Evolutionary conservation across 2,113 vertebrate genomes (phyloP).

Genomic region (Tragelaphus buxtoni): DNA sequence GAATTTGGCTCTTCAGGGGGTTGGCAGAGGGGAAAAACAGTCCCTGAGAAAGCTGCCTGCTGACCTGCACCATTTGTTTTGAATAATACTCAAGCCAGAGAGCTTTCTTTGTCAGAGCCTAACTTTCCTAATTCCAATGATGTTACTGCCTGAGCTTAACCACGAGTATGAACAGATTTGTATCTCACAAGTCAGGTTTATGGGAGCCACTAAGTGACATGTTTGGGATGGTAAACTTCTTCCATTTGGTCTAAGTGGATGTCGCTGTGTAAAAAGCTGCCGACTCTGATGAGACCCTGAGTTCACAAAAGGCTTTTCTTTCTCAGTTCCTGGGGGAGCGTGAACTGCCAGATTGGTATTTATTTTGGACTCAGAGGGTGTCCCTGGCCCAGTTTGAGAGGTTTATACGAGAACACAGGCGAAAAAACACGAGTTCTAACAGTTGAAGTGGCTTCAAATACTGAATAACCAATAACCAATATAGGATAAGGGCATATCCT

Average conservation of each 20-base stretch:
- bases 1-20: neutral
- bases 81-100: neutral
- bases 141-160: neutral
- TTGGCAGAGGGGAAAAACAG: neutral
- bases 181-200: neutral
- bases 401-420: neutral
- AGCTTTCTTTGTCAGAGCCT: neutral
- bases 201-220: too few relatives aligned
- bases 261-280: fast-evolving
- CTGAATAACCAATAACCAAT: fast-evolving
- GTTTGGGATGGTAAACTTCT: neutral
- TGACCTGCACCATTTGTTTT: neutral
- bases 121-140: too few relatives aligned
- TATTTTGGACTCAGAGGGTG: neutral
- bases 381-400: neutral
- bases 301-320: too few relatives aligned
- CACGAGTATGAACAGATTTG: neutral
- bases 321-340: neutral
- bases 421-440: too few relatives aligned
- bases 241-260: neutral
- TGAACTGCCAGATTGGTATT: neutral
- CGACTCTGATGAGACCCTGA: neutral
- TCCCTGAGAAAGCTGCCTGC: neutral
- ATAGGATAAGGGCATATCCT: fast-evolving
- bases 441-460: neutral